Evolutionary conservation across 2,888 invertebrate species (phyloP).

Genomic region (Diaprepes abbreviatus): DNA sequence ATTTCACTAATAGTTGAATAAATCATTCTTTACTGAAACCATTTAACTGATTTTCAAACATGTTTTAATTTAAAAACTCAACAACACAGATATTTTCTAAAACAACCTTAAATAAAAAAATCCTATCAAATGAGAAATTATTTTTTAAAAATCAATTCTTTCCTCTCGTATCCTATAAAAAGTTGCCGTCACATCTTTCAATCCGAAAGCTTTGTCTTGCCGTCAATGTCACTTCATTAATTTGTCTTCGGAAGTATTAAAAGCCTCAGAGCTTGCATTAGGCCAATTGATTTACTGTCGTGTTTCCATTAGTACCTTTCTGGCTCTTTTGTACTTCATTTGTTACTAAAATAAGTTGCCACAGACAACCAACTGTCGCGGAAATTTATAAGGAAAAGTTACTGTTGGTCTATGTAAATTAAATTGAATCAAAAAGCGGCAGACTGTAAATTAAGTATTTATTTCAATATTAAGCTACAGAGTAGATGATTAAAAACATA

Average conservation of each 20-base stretch:
- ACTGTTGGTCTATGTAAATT: neutral
- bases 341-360: slow-evolving; percentile 38
- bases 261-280: slow-evolving; percentile 42
- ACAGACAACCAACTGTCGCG: slow-evolving; percentile 11
- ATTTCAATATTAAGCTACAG: too few species aligned
- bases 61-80: too few species aligned
- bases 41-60: too few species aligned
- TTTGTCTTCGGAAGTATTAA: slow-evolving; percentile 41
- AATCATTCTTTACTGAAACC: too few species aligned
- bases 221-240: slow-evolving; percentile 43
- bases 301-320: slow-evolving; percentile 40
- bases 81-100: too few species aligned
- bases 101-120: too few species aligned
- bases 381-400: neutral
- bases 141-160: slow-evolving; percentile 16
- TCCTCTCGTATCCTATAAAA: neutral
- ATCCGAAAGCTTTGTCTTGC: slow-evolving; percentile 32
- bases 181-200: slow-evolving; percentile 21
- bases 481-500: too few species aligned
- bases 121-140: too few species aligned
- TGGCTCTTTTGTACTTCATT: slow-evolving; percentile 32
- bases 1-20: too few species aligned
- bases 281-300: slow-evolving; percentile 42
- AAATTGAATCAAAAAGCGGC: too few species aligned
- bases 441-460: too few species aligned